phyloP scores from a whole-genome alignment of 2,888 invertebrate species.

The Ashinkailepas kermadecensis region DNA sequence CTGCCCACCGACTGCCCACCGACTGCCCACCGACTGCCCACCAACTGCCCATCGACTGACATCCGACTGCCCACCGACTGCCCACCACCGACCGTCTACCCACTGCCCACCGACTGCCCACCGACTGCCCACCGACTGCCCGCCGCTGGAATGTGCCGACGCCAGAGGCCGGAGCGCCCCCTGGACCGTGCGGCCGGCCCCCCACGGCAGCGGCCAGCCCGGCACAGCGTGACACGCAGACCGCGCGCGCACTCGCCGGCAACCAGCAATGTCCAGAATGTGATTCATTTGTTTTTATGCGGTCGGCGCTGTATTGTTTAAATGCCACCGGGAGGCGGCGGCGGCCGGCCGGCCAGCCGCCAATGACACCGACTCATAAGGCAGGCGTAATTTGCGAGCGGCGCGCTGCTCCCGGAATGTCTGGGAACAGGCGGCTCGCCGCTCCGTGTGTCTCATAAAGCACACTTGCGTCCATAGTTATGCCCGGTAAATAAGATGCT shows the following conservation, averaged over 20 bases:
- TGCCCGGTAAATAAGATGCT: background rate
- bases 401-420: background rate
- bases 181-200: background rate
- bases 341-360: background rate
- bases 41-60: too few relatives aligned
- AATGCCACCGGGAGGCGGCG: background rate
- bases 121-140: background rate
- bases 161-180: background rate
- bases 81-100: too few relatives aligned
- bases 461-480: background rate
- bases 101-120: background rate
- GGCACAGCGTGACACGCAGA: background rate
- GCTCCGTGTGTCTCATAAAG: background rate
- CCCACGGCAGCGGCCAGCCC: background rate
- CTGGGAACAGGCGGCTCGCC: background rate
- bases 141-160: background rate
- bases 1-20: too few relatives aligned
- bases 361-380: background rate
- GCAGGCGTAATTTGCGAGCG: background rate
- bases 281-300: conserved; percentile 21
- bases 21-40: too few relatives aligned
- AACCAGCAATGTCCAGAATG: conserved; percentile 9
- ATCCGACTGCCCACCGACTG: too few relatives aligned
- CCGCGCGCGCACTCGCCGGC: background rate
- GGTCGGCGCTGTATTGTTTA: conserved; percentile 9